Evolutionary conservation across 2,888 invertebrate genomes (phyloP), one percentile per base, ranked within the genome.

Genomic region (Cheilosia pagana): DNA sequence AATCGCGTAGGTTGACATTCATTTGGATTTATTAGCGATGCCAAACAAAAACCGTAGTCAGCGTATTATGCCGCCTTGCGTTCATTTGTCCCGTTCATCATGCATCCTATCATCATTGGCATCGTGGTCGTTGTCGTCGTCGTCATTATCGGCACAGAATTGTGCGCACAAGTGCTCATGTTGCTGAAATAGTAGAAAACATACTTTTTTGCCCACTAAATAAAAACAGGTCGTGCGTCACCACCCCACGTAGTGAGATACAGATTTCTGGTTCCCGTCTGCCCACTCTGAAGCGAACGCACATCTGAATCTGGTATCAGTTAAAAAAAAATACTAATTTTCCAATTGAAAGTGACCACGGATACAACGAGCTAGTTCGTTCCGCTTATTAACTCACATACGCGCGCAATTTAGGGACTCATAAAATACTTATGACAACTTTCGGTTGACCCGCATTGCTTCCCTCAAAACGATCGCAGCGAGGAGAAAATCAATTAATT

Each of bases 1-100:
- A 71, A 85, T 85, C 85, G 81, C 67, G 85, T 85, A 85, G 85
- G 85, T 81, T 85, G 85, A 85, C 85, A 85, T 71, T 85, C 85
- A 85, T 79, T 85, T 81, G 81, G 81, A 85, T 85, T 85, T 85
- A 85, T 85, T 85, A 85, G 75, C 65, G 65, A 65, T 81, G 75
- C 85, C 67, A 83, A 83, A 83, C 62, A 79, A 70, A 70, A 78
- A 77, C 50, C 62, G 50, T 52, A 16, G 35, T 21, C 41, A 23
- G 53, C 74, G 53, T 59, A 62, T 74, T 62, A 62, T 59, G 52
- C 71, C 28, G 74, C 70, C 21, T 81, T n/a, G 75, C 85, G 85
- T 81, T 85, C 59, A 67, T 76, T 76, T 85, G 59, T 76, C 71
- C 67, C 70, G 71, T 81, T 75, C 75, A 75, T 85, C 79, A 83